phyloP scores from a whole-genome alignment of 2,888 invertebrate genomes.

The Diplazon laetatorius region DNA sequence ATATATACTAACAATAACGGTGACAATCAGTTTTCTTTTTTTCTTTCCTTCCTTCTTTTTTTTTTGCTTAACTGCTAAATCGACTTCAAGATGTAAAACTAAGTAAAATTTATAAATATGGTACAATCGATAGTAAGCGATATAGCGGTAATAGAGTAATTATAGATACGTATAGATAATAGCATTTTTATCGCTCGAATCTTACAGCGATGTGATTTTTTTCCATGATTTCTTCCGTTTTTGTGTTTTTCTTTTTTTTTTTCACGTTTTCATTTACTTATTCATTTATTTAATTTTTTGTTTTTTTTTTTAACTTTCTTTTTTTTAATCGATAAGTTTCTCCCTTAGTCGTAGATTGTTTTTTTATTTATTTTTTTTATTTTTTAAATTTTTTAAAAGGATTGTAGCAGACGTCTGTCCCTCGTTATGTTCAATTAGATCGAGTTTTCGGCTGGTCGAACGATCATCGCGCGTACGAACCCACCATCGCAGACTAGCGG shows the following conservation, averaged over 20 bases:
- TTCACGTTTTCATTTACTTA: slow-evolving; percentile 1
- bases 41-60: slow-evolving; percentile 56
- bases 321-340: slow-evolving; percentile 61
- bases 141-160: slow-evolving; percentile 80
- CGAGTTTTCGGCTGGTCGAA: slow-evolving; percentile 73
- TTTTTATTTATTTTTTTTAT: no score
- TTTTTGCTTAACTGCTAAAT: slow-evolving; percentile 74
- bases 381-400: no score
- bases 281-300: background rate
- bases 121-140: slow-evolving; percentile 81
- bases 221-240: slow-evolving; percentile 39
- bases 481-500: slow-evolving; percentile 81
- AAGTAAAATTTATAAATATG: slow-evolving; percentile 81
- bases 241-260: background rate
- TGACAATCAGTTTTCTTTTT: slow-evolving; percentile 62
- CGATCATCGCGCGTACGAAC: slow-evolving; percentile 75
- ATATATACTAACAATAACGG: slow-evolving; percentile 61
- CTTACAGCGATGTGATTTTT: slow-evolving; percentile 77
- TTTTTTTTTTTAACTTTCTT: slow-evolving; percentile 21
- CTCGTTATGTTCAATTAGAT: slow-evolving; percentile 71
- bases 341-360: slow-evolving; percentile 71
- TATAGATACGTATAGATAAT: slow-evolving; percentile 80
- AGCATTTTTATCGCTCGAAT: slow-evolving; percentile 80
- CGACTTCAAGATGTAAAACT: slow-evolving; percentile 79
- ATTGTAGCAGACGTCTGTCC: slow-evolving; percentile 75